Conservation (phyloP, 2,113 vertebrate genomes). For the Myocastor coypus region DNA sequence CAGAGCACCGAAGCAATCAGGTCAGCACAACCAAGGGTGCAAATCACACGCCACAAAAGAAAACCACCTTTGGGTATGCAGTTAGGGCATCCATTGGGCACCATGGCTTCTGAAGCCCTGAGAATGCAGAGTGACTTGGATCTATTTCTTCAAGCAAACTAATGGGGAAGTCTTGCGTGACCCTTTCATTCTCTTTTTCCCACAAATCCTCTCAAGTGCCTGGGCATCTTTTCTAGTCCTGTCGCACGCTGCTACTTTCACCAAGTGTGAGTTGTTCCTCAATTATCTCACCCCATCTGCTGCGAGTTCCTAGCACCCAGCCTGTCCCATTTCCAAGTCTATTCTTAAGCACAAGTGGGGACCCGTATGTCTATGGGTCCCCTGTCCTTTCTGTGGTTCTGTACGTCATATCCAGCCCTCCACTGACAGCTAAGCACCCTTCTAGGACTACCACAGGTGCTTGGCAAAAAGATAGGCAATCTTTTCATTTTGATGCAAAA, state of each 20-base stretch:
- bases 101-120: neutral
- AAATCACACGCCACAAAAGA: neutral
- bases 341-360: neutral
- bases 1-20: neutral
- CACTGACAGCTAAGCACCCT: neutral
- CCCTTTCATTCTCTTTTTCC: neutral
- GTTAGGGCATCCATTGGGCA: neutral
- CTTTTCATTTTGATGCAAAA: neutral
- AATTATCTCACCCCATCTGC: neutral
- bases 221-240: neutral
- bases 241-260: neutral
- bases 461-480: neutral
- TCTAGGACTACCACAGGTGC: neutral
- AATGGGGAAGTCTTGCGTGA: neutral
- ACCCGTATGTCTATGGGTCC: fast-evolving
- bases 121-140: neutral
- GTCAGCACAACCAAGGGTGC: neutral
- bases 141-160: constrained; percentile 1
- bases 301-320: neutral
- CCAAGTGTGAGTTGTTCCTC: neutral
- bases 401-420: fast-evolving
- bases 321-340: neutral
- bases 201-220: neutral
- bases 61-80: neutral
- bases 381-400: neutral